Evolutionary conservation across 35 echinoderm and acorn worm genomes (phyloP).

Genomic region (Anneissia japonica): DNA sequence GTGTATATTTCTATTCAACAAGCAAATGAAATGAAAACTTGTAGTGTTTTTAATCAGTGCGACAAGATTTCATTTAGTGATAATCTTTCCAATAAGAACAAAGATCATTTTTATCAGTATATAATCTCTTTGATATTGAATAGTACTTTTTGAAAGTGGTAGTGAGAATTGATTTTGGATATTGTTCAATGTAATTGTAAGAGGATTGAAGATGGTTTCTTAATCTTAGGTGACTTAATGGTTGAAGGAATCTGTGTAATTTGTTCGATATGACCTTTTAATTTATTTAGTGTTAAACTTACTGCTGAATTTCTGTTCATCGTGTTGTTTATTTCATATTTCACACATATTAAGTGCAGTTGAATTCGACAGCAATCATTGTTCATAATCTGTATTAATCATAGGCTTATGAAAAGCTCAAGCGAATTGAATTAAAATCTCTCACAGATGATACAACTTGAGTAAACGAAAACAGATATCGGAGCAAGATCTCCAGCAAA

Average conservation of each 20-base stretch:
- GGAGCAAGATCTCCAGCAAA: neutral
- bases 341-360: neutral
- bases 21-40: too few species aligned
- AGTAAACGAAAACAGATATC: neutral
- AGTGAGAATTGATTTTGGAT: neutral
- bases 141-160: neutral
- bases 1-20: too few species aligned
- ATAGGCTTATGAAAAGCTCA: neutral
- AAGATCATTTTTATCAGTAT: neutral
- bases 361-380: neutral
- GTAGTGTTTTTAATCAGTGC: too few species aligned
- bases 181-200: neutral
- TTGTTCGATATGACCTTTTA: neutral
- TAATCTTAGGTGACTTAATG: neutral
- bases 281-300: constrained; percentile 1
- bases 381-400: neutral
- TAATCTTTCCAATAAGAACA: neutral
- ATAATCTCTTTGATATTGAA: neutral
- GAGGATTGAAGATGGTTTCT: neutral
- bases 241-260: neutral
- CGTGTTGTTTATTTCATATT: neutral
- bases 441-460: neutral
- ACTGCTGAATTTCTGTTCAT: neutral
- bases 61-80: too few species aligned
- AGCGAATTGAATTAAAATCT: neutral